Conservation (phyloP, 92 coral and sea anemone species). For the Epizoanthus illoricatus region DNA sequence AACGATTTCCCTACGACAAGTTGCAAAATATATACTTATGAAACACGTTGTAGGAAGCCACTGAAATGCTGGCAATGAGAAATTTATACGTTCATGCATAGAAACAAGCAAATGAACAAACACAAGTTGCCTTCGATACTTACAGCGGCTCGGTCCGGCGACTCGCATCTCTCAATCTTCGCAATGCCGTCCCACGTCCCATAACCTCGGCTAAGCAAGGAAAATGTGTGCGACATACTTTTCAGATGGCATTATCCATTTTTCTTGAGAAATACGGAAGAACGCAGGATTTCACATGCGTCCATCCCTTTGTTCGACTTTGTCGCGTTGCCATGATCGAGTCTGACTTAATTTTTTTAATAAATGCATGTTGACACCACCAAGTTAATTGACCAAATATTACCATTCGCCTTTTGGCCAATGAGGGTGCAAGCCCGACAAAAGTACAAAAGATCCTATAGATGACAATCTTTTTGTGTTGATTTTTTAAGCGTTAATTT, state of each 20-base stretch:
- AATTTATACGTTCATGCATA: neutral
- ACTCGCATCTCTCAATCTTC: slow-evolving; percentile 76
- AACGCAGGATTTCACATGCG: neutral
- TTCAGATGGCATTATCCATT: neutral
- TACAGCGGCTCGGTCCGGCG: slow-evolving; percentile 41
- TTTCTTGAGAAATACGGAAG: neutral
- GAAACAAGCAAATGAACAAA: slow-evolving; percentile 30
- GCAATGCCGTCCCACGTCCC: slow-evolving; percentile 98
- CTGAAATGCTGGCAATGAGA: slow-evolving; percentile 25
- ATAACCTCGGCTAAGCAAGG: slow-evolving; percentile 90
- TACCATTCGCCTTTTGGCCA: neutral
- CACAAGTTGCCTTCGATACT: slow-evolving; percentile 12
- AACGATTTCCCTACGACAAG: no score
- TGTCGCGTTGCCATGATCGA: slow-evolving; percentile 31
- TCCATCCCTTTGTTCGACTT: neutral
- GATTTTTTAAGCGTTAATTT: no score
- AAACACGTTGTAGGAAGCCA: neutral
- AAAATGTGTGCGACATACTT: slow-evolving; percentile 62
- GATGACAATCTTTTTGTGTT: no score
- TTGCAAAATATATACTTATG: neutral
- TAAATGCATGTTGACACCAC: slow-evolving; percentile 16
- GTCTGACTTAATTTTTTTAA: slow-evolving; percentile 3
- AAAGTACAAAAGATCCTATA: no score
- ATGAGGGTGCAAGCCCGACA: neutral
- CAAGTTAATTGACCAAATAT: neutral